Conservation (phyloP, 2,888 invertebrate species). For the Hemicrepidius hirtus region DNA sequence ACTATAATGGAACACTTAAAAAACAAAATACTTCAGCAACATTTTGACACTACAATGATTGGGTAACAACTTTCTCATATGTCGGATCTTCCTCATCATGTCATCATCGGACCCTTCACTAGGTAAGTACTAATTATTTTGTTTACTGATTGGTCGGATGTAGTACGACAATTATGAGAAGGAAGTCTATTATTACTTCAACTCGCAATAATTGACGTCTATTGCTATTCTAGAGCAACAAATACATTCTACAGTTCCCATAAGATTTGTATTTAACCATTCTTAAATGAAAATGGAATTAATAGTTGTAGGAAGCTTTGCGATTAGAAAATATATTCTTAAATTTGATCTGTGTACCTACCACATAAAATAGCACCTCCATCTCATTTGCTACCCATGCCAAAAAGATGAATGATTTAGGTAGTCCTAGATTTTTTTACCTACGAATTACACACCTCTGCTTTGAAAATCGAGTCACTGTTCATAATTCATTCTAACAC, state of each 20-base stretch:
- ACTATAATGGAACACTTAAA: not conserved
- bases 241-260: not conserved
- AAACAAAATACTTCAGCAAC: not conserved
- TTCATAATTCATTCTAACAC: too few species aligned
- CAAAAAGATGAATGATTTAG: too few species aligned
- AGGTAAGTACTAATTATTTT: slow-evolving; percentile 43
- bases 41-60: slow-evolving; percentile 5
- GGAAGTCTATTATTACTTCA: not conserved
- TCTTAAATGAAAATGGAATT: too few species aligned
- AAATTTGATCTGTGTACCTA: too few species aligned
- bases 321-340: too few species aligned
- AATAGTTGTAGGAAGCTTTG: too few species aligned
- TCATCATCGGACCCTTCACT: slow-evolving; percentile 50
- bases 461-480: too few species aligned
- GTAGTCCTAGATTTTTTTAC: too few species aligned
- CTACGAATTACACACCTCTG: too few species aligned
- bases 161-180: not conserved
- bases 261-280: too few species aligned
- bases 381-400: too few species aligned
- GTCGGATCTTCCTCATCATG: slow-evolving; percentile 46
- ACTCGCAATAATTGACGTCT: not conserved
- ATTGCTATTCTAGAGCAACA: not conserved
- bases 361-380: too few species aligned
- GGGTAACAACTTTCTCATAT: slow-evolving; percentile 38
- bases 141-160: not conserved